phyloP scores from a whole-genome alignment of 2,888 invertebrate genomes.

The Cotesia congregata region DNA sequence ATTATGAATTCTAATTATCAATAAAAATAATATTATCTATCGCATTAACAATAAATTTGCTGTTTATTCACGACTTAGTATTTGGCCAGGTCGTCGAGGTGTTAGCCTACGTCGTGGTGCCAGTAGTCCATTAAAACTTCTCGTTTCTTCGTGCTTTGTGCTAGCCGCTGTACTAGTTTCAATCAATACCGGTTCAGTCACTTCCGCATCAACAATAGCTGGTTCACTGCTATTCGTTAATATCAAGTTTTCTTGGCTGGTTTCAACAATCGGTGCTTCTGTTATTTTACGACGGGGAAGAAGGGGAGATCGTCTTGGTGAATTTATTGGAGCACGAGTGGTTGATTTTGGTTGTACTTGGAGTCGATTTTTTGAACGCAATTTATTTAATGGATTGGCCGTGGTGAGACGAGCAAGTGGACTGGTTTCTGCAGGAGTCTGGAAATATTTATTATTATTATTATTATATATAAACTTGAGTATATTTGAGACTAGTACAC shows the following conservation, averaged over 20 bases:
- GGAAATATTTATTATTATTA: conserved; percentile 2
- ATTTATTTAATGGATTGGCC: conserved; percentile 67
- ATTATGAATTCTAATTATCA: background rate
- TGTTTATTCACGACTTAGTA: conserved; percentile 62
- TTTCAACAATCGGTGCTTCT: conserved; percentile 58
- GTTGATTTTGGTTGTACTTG: conserved; percentile 68
- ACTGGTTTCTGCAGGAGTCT: conserved; percentile 66
- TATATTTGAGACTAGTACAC: too few species aligned
- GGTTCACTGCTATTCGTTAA: conserved; percentile 39
- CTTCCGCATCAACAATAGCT: conserved; percentile 54
- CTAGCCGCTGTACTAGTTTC: conserved; percentile 62
- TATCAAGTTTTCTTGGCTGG: conserved; percentile 50
- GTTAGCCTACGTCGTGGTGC: conserved; percentile 80
- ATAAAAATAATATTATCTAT: conserved; percentile 1
- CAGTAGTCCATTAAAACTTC: conserved; percentile 73
- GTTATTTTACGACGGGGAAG: conserved; percentile 64
- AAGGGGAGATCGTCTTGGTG: conserved; percentile 62
- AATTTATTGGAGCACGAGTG: conserved; percentile 58
- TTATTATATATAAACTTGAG: too few species aligned
- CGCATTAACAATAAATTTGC: background rate
- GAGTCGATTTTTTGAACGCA: conserved; percentile 69
- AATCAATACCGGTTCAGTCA: conserved; percentile 50
- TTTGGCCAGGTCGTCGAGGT: conserved; percentile 74
- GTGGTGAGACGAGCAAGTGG: conserved; percentile 59
- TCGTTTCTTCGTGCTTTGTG: conserved; percentile 64